Percentiles rank a stretch among this genome's conserved stretches.
Conservation (phyloP, 2,797 vertebrate genomes). For the Typhlichthys eigenmanni region DNA sequence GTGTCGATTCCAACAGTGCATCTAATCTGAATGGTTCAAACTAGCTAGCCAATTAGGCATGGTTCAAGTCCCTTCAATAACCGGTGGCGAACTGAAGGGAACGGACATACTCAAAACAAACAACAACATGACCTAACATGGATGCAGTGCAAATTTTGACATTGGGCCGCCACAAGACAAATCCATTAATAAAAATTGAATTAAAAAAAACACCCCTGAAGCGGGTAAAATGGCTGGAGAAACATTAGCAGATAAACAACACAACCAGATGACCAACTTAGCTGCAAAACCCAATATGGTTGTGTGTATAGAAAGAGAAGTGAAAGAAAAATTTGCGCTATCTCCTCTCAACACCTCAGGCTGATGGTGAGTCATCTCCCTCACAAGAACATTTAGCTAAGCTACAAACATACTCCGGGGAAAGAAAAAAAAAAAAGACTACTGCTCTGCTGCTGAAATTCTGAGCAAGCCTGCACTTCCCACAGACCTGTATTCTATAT, state of each 20-base stretch:
- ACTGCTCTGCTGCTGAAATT: constrained; percentile 53
- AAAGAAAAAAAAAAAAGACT: constrained; percentile 37
- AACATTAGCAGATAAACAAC: constrained; percentile 27
- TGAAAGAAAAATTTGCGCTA: constrained; percentile 73
- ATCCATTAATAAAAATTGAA: constrained; percentile 44
- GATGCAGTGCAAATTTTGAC: constrained; percentile 65
- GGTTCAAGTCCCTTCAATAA: constrained; percentile 72
- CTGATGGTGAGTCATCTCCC: constrained; percentile 75
- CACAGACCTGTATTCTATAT: too few relatives aligned
- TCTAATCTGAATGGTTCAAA: constrained; percentile 71
- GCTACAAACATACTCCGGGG: constrained; percentile 69
- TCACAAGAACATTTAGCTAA: constrained; percentile 77
- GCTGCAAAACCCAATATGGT: constrained; percentile 64
- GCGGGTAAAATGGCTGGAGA: constrained; percentile 37
- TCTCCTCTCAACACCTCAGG: constrained; percentile 73
- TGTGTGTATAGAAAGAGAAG: constrained; percentile 66
- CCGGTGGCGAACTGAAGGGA: constrained; percentile 66
- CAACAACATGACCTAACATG: constrained; percentile 62
- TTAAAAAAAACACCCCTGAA: constrained; percentile 20
- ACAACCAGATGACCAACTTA: constrained; percentile 49
- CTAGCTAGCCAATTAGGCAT: constrained; percentile 67
- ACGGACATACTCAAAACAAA: constrained; percentile 66
- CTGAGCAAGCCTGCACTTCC: constrained; percentile 37
- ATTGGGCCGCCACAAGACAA: constrained; percentile 45
- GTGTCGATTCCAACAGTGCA: constrained; percentile 69